Base-by-base conservation (phyloP, 2,113 vertebrate genomes). In the Carassius carassius region DNA sequence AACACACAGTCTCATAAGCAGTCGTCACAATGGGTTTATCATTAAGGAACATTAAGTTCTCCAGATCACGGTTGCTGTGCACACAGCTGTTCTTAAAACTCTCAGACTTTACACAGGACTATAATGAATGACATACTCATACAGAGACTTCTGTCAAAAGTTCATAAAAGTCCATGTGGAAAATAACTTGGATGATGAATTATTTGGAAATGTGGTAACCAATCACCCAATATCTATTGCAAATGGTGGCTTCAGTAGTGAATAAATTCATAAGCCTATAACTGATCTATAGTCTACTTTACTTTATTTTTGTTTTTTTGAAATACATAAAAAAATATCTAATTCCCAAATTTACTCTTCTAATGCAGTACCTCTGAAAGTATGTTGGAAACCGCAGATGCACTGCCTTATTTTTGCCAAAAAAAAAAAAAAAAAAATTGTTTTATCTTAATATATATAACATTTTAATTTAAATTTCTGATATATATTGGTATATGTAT, bases 61-160 rank as follows among this genome's bases (percentile, higher is more conserved):
- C 49, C 86, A 75, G 92, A 94, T 94, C 70, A 60, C 7, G 21
- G 82, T 87, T 91, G 86, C 93, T 94, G 93, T 72, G 86, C 87
- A 76, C 91, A 89, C 91, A 93, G 91, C 91, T 92, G 91, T 88
- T 91, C 88, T 91, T 79, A 89, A 87, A 87, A 84, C 91, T 89
- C 89, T 91, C 89, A 90, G 89, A 92, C 91, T 92, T 93, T 92
- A 93, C 87, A 83, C 89, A 88, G 90, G 77, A 91, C 94, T 86
- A 94, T 94, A 93, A 93, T 92, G 93, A 85, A 93, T 90, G 60
- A 84, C 32, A 63, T 73, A 78, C 69, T 83, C 62, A 51, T 70
- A 82, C 78, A 74, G 75, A 84, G 65, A 77, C 63, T 54, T 75
- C 35, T 83, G n/a, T 23, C 29, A 25, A 74, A 60, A 19, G 74